Percentiles rank a stretch among this genome's conserved stretches.
phyloP scores from a whole-genome alignment of 2,888 invertebrate species.

The Gnatocerus cornutus region DNA sequence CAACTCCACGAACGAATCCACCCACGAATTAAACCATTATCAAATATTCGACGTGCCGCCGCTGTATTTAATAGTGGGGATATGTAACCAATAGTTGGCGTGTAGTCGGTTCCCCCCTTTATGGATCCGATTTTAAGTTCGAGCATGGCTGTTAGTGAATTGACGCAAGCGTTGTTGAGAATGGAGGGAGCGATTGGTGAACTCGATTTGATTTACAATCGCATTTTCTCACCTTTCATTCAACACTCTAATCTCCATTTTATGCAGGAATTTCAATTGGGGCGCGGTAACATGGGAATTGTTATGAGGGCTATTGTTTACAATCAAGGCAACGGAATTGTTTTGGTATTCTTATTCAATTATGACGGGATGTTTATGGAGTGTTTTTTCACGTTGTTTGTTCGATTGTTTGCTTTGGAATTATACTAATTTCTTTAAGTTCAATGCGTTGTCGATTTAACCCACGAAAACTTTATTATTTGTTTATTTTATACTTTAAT shows the following conservation, averaged over 20 bases:
- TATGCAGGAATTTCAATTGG: too few relatives aligned
- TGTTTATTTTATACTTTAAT: too few relatives aligned
- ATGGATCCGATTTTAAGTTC: conserved; percentile 55
- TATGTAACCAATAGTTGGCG: conserved; percentile 57
- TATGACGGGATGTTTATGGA: too few relatives aligned
- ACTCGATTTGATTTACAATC: conserved; percentile 47
- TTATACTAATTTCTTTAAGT: too few relatives aligned
- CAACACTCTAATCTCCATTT: neutral
- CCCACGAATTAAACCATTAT: conserved; percentile 5
- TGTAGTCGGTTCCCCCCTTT: conserved; percentile 52
- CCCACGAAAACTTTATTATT: too few relatives aligned
- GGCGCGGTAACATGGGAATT: too few relatives aligned
- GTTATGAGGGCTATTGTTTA: too few relatives aligned
- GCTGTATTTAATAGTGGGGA: conserved; percentile 56
- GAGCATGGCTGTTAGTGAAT: conserved; percentile 61
- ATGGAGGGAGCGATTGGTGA: conserved; percentile 57
- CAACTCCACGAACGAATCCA: neutral
- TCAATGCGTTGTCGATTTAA: too few relatives aligned
- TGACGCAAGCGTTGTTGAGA: conserved; percentile 53
- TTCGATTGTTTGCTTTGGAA: too few relatives aligned
- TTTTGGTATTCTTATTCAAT: too few relatives aligned
- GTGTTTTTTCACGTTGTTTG: too few relatives aligned
- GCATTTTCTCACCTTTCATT: neutral
- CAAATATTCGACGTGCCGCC: conserved; percentile 50
- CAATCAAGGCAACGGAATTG: too few relatives aligned